Evolutionary conservation across 2,888 invertebrate species (phyloP).

Genomic region (Campaea margaritaria): DNA sequence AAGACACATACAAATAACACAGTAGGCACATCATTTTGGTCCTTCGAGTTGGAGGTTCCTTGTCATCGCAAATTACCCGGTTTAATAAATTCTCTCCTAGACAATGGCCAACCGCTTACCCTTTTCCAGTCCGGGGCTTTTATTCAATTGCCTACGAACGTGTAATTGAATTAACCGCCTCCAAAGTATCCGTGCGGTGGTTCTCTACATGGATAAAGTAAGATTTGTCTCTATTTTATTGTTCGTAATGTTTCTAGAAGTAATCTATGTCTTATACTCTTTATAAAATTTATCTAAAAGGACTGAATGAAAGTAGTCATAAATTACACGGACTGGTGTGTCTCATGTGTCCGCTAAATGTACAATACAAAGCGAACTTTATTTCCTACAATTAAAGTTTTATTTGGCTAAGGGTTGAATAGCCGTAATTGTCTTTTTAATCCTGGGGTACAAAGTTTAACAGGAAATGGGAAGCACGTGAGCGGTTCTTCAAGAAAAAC

Average conservation of each 20-base stretch:
- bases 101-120: slow-evolving; percentile 26
- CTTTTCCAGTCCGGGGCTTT: slow-evolving; percentile 36
- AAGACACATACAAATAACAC: neutral
- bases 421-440: neutral
- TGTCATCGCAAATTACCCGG: slow-evolving; percentile 21
- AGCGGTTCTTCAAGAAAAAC: neutral
- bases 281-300: too few species aligned
- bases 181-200: slow-evolving; percentile 15
- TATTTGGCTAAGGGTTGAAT: too few species aligned
- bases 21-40: slow-evolving; percentile 1
- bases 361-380: too few species aligned
- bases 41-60: slow-evolving; percentile 7
- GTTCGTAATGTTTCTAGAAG: neutral
- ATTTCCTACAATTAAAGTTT: too few species aligned
- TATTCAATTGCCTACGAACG: slow-evolving; percentile 35
- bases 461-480: neutral
- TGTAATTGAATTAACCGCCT: slow-evolving; percentile 38
- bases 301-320: too few species aligned
- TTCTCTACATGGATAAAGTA: slow-evolving; percentile 8
- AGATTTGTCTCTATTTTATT: neutral
- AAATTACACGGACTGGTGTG: too few species aligned
- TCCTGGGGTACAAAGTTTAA: neutral
- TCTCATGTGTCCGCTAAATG: too few species aligned
- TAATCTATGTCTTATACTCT: too few species aligned
- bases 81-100: slow-evolving; percentile 31